Conservation (phyloP, 2,113 vertebrate genomes). For the Leucopsar rothschildi region DNA sequence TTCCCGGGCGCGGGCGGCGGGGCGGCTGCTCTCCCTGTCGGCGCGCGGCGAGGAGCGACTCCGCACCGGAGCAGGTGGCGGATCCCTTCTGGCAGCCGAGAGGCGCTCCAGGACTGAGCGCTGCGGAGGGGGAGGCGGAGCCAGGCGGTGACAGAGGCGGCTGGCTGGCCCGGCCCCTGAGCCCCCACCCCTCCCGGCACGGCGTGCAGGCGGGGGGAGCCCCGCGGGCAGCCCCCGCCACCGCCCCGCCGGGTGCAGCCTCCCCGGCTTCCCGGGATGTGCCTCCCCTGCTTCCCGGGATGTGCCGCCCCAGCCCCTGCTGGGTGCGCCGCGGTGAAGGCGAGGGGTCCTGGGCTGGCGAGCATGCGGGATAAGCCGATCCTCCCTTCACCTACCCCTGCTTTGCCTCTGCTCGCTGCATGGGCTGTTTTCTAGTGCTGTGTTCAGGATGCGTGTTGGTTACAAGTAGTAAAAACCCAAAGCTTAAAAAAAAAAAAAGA, state of each 20-base stretch:
- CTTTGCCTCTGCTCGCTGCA: not conserved
- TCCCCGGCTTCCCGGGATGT: not conserved
- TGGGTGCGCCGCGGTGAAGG: too few species aligned
- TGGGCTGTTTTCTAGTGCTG: not conserved
- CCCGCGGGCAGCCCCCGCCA: accelerated
- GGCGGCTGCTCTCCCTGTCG: not conserved
- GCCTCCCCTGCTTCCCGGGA: not conserved
- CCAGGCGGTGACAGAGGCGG: not conserved
- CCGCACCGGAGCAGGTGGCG: conserved; percentile 45
- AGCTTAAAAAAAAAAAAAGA: not conserved
- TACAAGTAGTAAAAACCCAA: not conserved
- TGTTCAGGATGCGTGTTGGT: accelerated
- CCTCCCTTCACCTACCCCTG: accelerated
- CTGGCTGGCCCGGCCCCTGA: not conserved
- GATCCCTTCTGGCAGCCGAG: conserved; percentile 68
- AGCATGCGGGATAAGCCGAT: accelerated
- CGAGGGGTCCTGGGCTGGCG: accelerated
- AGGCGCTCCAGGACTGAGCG: conserved; percentile 73
- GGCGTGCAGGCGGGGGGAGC: not conserved
- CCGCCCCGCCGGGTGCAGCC: too few species aligned
- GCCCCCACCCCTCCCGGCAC: not conserved
- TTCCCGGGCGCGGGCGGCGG: not conserved
- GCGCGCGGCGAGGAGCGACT: not conserved
- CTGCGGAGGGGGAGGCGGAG: not conserved
- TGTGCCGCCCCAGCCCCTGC: not conserved